phyloP scores from a whole-genome alignment of 1,140 invertebrate genomes.

The Drosophila pachea region DNA sequence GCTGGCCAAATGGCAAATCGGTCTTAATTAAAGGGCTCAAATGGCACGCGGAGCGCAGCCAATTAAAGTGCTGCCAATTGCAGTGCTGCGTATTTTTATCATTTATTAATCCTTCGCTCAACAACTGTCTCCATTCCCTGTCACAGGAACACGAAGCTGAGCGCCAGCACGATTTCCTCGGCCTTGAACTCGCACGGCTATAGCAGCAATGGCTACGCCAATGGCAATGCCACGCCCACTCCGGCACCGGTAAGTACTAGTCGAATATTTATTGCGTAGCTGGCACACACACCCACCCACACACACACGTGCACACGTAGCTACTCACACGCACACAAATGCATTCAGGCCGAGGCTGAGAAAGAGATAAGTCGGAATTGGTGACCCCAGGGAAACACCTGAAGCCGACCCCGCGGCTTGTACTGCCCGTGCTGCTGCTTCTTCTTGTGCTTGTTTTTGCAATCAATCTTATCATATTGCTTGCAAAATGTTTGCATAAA shows the following conservation, averaged over 20 bases:
- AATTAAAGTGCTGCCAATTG: conserved; percentile 39
- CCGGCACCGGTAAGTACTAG: conserved; percentile 68
- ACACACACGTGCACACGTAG: conserved; percentile 14
- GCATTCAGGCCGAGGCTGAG: conserved; percentile 5
- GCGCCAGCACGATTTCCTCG: conserved; percentile 75
- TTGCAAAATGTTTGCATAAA: conserved; percentile 69
- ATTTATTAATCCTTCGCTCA: conserved; percentile 12
- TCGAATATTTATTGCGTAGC: conserved; percentile 5
- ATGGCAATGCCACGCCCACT: conserved; percentile 66
- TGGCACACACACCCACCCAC: conserved; percentile 26
- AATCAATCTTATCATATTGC: conserved; percentile 72
- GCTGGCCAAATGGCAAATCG: conserved; percentile 51
- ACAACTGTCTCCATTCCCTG: conserved; percentile 1
- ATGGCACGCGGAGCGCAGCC: conserved; percentile 6
- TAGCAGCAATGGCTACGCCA: conserved; percentile 65
- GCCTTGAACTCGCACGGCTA: conserved; percentile 73
- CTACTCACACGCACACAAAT: conserved; percentile 29
- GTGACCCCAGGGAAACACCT: conserved; percentile 25
- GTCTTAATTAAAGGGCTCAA: conserved; percentile 60
- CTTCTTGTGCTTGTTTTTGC: conserved; percentile 32
- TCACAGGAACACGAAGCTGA: conserved; percentile 73
- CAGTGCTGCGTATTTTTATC: no score
- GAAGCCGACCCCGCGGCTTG: conserved; percentile 24
- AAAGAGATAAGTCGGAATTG: not conserved
- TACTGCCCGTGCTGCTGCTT: conserved; percentile 1